Evolutionary conservation across 2,888 invertebrate genomes (phyloP).

Genomic region (Hirudinaria manillensis): DNA sequence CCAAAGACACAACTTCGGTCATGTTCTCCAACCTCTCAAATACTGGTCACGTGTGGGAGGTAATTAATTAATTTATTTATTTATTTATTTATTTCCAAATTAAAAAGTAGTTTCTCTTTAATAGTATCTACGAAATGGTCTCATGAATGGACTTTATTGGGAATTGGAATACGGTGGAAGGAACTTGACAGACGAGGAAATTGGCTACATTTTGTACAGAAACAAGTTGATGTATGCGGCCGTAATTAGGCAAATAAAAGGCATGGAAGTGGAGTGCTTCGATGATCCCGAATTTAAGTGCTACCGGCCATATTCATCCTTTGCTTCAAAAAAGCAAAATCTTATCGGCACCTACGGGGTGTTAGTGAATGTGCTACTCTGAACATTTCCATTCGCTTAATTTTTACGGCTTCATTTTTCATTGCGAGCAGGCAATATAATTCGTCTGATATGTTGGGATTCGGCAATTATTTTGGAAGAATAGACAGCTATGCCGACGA

Average conservation of each 20-base stretch:
- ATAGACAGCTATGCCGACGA: slow-evolving; percentile 37
- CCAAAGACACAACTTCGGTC: not conserved
- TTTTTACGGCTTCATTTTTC: not conserved
- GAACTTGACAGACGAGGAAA: slow-evolving; percentile 42
- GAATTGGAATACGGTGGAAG: slow-evolving; percentile 55
- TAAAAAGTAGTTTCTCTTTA: not conserved
- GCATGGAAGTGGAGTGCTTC: not conserved
- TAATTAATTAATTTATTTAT: not conserved
- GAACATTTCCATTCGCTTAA: not conserved
- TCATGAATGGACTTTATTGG: slow-evolving; percentile 61
- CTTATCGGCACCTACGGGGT: slow-evolving; percentile 2
- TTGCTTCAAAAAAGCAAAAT: not conserved
- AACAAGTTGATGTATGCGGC: slow-evolving; percentile 52
- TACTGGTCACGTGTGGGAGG: slow-evolving; percentile 19
- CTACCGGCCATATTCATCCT: not conserved
- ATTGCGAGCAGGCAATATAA: not conserved
- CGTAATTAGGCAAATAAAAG: slow-evolving; percentile 46
- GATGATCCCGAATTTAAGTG: not conserved
- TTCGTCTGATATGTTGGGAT: slow-evolving; percentile 7
- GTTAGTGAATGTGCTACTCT: too few relatives aligned
- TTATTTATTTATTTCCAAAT: not conserved
- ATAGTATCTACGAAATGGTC: slow-evolving; percentile 45
- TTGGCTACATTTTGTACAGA: slow-evolving; percentile 53
- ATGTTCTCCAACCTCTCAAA: slow-evolving; percentile 23
- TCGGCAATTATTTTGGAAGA: slow-evolving; percentile 17